Evolutionary conservation across 2,113 vertebrate genomes (phyloP), one percentile per base, ranked within the genome.

Genomic region (Saguinus midas): DNA sequence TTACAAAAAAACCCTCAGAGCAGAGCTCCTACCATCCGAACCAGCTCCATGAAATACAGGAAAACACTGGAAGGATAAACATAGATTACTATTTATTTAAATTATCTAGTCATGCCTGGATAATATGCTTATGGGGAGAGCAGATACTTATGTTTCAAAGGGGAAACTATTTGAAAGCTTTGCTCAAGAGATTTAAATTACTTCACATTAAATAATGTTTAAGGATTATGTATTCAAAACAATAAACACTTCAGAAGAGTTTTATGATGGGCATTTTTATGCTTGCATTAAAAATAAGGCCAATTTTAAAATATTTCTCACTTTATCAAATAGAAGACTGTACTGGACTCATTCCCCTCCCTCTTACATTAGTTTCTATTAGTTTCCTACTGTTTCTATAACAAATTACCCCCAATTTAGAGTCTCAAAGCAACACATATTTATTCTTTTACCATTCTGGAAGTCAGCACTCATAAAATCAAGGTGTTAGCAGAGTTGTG

Each of bases 141-240:
- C n/a, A 89, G 45, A 81, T 80, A 76, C 68, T 66, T 86, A 21
- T 1, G 11, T 45, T 45, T 58, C 94, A 25, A 96, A 83, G 21
- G 52, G 5, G 13, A 91, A 83, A 66, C 29, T 13, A 80, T 29
- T 43, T 75, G 48, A 90, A 75, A 93, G 11, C 5, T 80, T 90
- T 87, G 78, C n/a, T 23, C 12, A 61, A 92, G 23, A 92, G 45
- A 25, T 90, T 89, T 75, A 94, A 93, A 55, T 87, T 81, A 52
- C 25, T 93, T 76, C 78, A 72, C 87, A 14, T 61, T 85, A 94
- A 87, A 73, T 92, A 58, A 83, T 43, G 82, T 57, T 90, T 92
- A 57, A 81, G 83, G 87, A 12, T 75, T 81, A 29, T 45, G 21
- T 70, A 83, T 45, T 52, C n/a, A 57, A 87, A 37, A 25, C 84